Conservation (phyloP, 2,113 vertebrate species). For the Phycodurus eques region DNA sequence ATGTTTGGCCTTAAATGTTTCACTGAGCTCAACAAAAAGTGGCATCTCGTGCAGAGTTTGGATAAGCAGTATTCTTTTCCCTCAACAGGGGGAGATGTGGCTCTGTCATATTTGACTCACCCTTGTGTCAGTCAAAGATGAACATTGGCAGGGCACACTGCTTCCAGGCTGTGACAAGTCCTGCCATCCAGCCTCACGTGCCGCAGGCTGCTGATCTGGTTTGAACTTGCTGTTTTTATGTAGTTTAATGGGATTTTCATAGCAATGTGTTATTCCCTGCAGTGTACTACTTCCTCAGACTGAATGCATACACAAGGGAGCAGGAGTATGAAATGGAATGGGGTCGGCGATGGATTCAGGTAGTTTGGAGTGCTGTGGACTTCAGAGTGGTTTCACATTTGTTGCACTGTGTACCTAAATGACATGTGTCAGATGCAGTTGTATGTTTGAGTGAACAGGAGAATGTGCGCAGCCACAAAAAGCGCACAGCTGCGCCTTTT, state of each 20-base stretch:
- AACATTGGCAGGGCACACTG: neutral
- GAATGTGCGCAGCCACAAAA: too few relatives aligned
- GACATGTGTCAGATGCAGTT: neutral
- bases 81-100: conserved; percentile 67
- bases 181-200: conserved; percentile 20
- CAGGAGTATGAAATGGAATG: neutral
- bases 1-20: neutral
- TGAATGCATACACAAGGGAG: conserved; percentile 21
- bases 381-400: conserved; percentile 1
- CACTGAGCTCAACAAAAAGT: conserved; percentile 9
- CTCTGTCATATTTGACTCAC: conserved; percentile 33
- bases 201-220: conserved; percentile 41
- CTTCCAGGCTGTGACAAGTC: conserved; percentile 23
- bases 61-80: conserved; percentile 39
- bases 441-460: neutral
- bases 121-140: neutral
- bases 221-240: conserved; percentile 43
- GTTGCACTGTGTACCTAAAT: neutral
- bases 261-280: conserved; percentile 34
- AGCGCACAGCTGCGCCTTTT: too few relatives aligned
- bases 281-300: conserved; percentile 35
- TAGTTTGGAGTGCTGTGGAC: conserved; percentile 7
- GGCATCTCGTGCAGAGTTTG: conserved; percentile 13
- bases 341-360: neutral
- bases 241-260: conserved; percentile 51